Percentiles rank a stretch among this genome's conserved stretches.
phyloP scores from a whole-genome alignment of 2,888 invertebrate genomes.

The Habrosyne pyritoides region DNA sequence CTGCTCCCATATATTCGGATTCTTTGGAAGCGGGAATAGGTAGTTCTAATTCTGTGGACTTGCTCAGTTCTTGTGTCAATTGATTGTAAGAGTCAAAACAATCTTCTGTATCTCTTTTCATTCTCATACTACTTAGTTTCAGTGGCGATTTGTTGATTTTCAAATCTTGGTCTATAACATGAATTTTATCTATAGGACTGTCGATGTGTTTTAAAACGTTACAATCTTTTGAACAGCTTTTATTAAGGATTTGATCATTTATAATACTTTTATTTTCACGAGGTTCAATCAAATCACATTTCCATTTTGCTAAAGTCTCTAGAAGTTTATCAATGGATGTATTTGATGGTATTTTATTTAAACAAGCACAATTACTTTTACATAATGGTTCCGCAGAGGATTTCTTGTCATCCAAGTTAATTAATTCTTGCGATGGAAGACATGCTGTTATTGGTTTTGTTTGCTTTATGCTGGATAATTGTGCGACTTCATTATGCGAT shows the following conservation, averaged over 20 bases:
- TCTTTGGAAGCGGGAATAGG: constrained; percentile 36
- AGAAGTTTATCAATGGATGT: constrained; percentile 67
- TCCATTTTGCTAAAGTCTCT: constrained; percentile 53
- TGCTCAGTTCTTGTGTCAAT: neutral
- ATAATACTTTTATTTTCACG: constrained; percentile 18
- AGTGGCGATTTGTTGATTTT: neutral
- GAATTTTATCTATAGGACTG: neutral
- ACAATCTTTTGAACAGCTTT: constrained; percentile 14
- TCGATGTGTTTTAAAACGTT: neutral
- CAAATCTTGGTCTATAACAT: neutral
- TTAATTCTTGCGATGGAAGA: constrained; percentile 24
- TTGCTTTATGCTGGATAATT: constrained; percentile 38
- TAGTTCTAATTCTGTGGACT: constrained; percentile 13
- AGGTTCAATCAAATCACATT: constrained; percentile 35
- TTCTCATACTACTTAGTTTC: neutral
- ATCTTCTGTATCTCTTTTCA: neutral
- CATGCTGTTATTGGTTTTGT: constrained; percentile 44
- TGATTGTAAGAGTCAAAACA: neutral
- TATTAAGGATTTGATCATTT: constrained; percentile 18
- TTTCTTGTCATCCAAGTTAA: constrained; percentile 22
- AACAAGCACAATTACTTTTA: constrained; percentile 55
- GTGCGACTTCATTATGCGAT: constrained; percentile 28
- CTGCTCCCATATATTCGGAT: constrained; percentile 63
- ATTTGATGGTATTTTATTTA: constrained; percentile 66
- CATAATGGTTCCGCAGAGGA: constrained; percentile 33